Base-by-base conservation (phyloP, 2,888 invertebrate genomes). In the Oeneis ivallda region DNA sequence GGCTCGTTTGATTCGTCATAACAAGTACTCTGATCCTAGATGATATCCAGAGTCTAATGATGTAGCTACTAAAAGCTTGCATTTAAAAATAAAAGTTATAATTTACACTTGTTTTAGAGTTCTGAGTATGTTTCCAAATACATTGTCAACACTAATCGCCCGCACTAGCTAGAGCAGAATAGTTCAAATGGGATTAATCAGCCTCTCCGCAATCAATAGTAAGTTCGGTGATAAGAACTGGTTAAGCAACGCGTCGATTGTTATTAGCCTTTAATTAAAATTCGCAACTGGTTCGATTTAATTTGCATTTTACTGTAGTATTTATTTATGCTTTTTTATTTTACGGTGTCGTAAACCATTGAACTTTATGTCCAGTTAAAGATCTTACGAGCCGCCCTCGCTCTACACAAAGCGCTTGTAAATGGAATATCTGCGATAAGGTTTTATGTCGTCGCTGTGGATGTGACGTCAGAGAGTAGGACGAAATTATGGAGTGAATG, bases 361-460 rank as follows among this genome's bases (percentile, higher is more conserved):
- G 15, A 34, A 43, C 45, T 34, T 54, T 45, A 62, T 45, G 43
- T 8, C 13, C 43, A 53, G 53, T 45, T 45, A 53, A 62, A 41
- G 45, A 53, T 43, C 53, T 62, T 62, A 62, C 50, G 43, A 62
- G 41, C 9, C 39, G 43, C 53, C 41, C 53, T 17, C 32, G 53
- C 9, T 50, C 41, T 56, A 62, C 61, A 62, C 60, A 57, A 62
- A 53, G 62, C 54, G 62, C 62, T 62, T 60, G 62, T 68, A 70
- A 70, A 72, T 72, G 67, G 63, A 70, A 68, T 72, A 71, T 69
- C 70, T 68, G 63, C 60, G 72, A 72, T 72, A 71, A 72, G 68
- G 59, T 63, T 70, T 72, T 69, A 72, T 56, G 56, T 19, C 56
- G 54, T 64, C 67, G 50, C 67, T 49, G 65, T 62, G 60, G 63